Evolutionary conservation across 2,113 vertebrate species (phyloP), one percentile per base, ranked within the genome.

Genomic region (Austrofundulus limnaeus): DNA sequence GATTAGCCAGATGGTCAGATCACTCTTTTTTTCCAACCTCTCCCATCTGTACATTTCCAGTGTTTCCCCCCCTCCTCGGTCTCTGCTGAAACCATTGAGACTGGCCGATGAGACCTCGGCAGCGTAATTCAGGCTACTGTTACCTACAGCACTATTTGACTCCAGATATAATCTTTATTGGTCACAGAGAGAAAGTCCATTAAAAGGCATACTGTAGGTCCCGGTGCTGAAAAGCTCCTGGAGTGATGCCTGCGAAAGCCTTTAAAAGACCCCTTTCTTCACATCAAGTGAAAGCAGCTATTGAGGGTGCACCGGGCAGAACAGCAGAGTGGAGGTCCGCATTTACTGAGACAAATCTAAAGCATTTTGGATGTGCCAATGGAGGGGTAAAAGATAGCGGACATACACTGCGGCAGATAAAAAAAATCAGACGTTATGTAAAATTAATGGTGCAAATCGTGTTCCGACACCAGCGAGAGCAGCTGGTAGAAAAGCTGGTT

Each of bases 1-100:
- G 86, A 88, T 87, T 81, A 88, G 82, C 88, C 87, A 87, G 83
- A 90, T 90, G 85, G 85, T 61, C 77, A 45, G 78, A 84, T 81
- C 78, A 54, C 78, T 82, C 81, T 76, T 82, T 83, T n/a, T 75
- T 55, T 61, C 63, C 69, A 74, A 72, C 73, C 70, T 75, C 77
- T 82, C 63, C 84, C 80, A 73, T 88, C 80, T 81, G 70, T 53
- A 83, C 72, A 58, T 75, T 82, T 75, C 72, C 72, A 52, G 46
- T 28, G 50, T 69, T 59, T 46, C 31, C 56, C 7, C 49, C 31
- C 56, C 7, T 7, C 25, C 3, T 28, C 7, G 25, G 25, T 24
- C 57, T 70, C 69, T 79, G 77, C 20, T 71, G 54, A 65, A 82
- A 64, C 52, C 76, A 78, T 76, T 43, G 23, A 34, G 51, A 81